Conservation (phyloP, 2,113 vertebrate species). For the Oryzias celebensis region DNA sequence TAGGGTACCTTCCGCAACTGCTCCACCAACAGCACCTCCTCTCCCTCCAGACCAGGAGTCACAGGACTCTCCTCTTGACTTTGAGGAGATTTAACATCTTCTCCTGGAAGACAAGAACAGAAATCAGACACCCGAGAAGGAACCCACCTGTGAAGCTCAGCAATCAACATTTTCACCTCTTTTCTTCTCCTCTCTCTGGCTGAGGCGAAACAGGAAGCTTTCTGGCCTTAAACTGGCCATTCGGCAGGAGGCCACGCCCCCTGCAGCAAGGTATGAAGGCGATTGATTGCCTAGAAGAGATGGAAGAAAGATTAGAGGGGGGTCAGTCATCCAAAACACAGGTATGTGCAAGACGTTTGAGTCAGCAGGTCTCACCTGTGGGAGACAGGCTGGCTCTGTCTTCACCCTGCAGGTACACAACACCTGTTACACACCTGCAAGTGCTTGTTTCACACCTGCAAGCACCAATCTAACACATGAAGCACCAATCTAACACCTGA, state of each 20-base stretch:
- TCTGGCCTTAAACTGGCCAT: constrained; percentile 83
- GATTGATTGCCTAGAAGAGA: constrained; percentile 83
- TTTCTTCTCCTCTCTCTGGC: constrained; percentile 84
- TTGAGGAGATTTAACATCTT: constrained; percentile 16
- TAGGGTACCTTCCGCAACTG: constrained; percentile 87
- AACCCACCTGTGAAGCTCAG: no score
- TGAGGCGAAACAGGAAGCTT: constrained; percentile 89
- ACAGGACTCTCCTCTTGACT: constrained; percentile 35
- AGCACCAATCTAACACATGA: background rate
- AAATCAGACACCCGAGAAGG: background rate
- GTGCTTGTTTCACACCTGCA: background rate
- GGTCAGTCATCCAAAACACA: background rate
- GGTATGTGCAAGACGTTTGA: fast-evolving
- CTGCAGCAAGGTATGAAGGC: constrained; percentile 79
- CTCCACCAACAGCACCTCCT: constrained; percentile 80
- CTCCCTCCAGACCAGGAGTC: constrained; percentile 55
- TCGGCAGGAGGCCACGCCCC: constrained; percentile 77
- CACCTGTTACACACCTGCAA: constrained; percentile 20
- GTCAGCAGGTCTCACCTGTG: constrained; percentile 77
- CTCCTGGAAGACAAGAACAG: constrained; percentile 29
- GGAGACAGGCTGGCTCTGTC: constrained; percentile 81
- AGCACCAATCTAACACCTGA: no score
- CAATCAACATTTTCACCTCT: constrained; percentile 75
- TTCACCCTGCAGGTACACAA: constrained; percentile 79
- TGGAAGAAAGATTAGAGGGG: background rate